Conservation (phyloP, 1,140 invertebrate species). For the Sycophila sp. region DNA sequence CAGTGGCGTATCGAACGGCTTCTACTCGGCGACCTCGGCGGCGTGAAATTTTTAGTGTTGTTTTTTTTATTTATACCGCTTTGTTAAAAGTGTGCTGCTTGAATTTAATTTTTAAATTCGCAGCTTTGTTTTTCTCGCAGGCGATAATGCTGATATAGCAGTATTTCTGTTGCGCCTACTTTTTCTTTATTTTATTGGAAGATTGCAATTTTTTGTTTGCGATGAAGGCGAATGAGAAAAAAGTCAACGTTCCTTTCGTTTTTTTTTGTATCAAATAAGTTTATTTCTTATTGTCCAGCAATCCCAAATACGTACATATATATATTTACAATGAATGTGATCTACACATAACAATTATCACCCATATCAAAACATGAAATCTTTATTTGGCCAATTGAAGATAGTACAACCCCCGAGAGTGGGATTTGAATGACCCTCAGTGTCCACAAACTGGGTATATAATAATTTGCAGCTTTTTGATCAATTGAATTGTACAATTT, state of each 20-base stretch:
- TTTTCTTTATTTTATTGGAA: background rate
- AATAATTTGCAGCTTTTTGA: no score
- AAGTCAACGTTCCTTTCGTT: background rate
- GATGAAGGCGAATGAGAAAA: background rate
- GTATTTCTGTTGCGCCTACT: no score
- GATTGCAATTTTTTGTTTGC: background rate
- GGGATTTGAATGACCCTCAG: no score
- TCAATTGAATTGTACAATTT: no score
- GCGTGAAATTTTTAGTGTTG: background rate
- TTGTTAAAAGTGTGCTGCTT: no score
- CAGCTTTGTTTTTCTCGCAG: no score
- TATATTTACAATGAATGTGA: conserved; percentile 48
- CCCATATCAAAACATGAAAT: conserved; percentile 30
- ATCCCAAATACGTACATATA: conserved; percentile 43
- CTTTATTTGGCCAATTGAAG: conserved; percentile 2
- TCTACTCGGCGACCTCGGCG: no score
- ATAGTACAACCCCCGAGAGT: no score
- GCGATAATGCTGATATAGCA: no score
- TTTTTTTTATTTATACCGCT: background rate
- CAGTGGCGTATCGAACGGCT: background rate
- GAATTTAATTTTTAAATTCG: no score
- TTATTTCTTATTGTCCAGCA: conserved; percentile 53
- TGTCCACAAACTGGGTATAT: no score
- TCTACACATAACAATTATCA: conserved; percentile 51
- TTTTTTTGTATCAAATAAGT: conserved; percentile 22